A percentile compares a stretch with the other conserved stretches of the same genome.
Evolutionary conservation across 2,888 invertebrate species (phyloP).

Genomic region (Cataglyphis altisquamis): DNA sequence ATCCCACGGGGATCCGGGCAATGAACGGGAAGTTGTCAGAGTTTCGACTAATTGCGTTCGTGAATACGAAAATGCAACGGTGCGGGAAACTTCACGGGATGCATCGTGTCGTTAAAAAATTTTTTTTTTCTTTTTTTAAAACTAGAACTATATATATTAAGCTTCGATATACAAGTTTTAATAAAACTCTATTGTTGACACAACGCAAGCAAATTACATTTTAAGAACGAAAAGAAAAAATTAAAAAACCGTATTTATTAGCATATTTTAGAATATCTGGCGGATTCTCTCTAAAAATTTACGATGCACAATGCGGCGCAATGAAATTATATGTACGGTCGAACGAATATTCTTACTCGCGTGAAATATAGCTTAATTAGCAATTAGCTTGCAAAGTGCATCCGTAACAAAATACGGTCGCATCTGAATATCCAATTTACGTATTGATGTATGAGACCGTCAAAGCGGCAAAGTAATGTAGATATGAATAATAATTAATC

Average conservation of each 20-base stretch:
- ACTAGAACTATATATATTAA: neutral
- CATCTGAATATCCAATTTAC: constrained; percentile 65
- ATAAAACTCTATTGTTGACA: neutral
- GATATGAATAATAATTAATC: constrained; percentile 80
- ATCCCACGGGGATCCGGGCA: constrained; percentile 32
- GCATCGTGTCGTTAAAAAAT: neutral
- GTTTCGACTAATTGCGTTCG: constrained; percentile 48
- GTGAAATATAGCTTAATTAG: constrained; percentile 50
- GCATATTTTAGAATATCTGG: constrained; percentile 5
- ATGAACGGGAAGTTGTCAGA: constrained; percentile 43
- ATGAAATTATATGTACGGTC: constrained; percentile 45
- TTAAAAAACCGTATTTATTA: neutral
- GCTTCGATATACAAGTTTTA: neutral
- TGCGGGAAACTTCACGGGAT: constrained; percentile 18
- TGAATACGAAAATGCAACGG: constrained; percentile 38
- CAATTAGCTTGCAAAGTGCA: constrained; percentile 59
- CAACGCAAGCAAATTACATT: neutral
- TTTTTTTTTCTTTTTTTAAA: neutral
- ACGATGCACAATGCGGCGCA: constrained; percentile 12
- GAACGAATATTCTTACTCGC: constrained; percentile 30
- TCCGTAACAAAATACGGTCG: constrained; percentile 51
- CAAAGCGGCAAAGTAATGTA: constrained; percentile 51
- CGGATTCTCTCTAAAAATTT: constrained; percentile 5
- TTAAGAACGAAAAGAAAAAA: neutral
- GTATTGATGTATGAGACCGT: constrained; percentile 49